phyloP scores from a whole-genome alignment of 64 coral and sea anemone species.

The Catalaphyllia jardinei region DNA sequence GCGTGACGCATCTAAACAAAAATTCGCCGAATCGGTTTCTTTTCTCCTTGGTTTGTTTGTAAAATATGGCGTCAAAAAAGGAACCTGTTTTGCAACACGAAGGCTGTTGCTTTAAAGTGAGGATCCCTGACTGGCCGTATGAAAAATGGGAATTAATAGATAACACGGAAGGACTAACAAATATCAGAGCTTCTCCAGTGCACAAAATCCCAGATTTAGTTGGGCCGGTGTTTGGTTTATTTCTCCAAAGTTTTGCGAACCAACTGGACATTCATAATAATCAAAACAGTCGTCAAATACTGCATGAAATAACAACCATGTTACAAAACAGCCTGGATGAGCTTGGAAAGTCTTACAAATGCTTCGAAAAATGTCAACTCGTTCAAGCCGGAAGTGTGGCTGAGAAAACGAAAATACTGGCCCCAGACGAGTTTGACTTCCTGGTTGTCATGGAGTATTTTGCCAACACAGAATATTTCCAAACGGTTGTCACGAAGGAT shows the following conservation, averaged over 20 bases:
- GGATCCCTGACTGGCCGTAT: conserved; percentile 32
- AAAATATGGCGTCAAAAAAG: conserved; percentile 24
- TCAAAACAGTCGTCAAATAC: conserved; percentile 7
- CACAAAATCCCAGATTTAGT: conserved; percentile 34
- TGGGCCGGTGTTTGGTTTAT: conserved; percentile 49
- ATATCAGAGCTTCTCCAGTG: conserved; percentile 2
- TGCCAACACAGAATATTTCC: conserved; percentile 48
- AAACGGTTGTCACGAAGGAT: conserved; percentile 12
- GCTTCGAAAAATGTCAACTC: conserved; percentile 66
- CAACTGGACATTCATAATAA: conserved; percentile 52
- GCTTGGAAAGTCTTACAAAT: conserved; percentile 65
- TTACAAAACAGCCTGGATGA: conserved; percentile 33
- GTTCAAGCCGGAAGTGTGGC: conserved; percentile 64
- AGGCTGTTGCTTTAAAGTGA: not conserved
- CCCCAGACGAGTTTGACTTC: conserved; percentile 62
- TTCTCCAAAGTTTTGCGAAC: conserved; percentile 32
- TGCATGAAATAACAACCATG: conserved; percentile 32
- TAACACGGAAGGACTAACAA: not conserved
- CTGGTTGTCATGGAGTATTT: conserved; percentile 46
- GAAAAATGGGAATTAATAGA: conserved; percentile 39
- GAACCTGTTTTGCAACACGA: not conserved
- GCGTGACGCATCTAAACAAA: too few relatives aligned
- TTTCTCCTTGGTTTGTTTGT: not conserved
- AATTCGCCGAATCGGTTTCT: too few relatives aligned
- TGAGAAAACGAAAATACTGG: conserved; percentile 68